Percentiles rank a stretch among this genome's conserved stretches.
Conservation (phyloP, 1,140 invertebrate species). For the Atta colombica region DNA sequence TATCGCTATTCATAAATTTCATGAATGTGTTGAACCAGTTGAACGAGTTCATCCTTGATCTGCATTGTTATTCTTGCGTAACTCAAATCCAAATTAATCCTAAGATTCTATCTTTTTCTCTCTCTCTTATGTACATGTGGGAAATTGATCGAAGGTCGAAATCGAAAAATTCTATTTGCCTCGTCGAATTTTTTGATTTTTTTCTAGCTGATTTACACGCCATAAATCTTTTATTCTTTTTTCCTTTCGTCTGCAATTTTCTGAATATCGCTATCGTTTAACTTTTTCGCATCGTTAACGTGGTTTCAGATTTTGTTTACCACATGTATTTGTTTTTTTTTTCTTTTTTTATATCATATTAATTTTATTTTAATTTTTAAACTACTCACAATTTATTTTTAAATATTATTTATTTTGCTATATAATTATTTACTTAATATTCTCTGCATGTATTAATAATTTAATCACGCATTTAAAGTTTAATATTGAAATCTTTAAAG, state of each 20-base stretch:
- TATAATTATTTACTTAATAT: background rate
- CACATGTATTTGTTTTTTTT: background rate
- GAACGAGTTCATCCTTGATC: constrained; percentile 72
- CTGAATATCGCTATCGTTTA: background rate
- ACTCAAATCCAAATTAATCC: constrained; percentile 65
- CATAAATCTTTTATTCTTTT: background rate
- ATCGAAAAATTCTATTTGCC: constrained; percentile 37
- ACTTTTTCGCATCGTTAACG: background rate
- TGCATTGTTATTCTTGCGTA: constrained; percentile 69
- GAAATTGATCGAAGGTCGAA: constrained; percentile 46
- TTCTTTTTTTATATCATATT: no score
- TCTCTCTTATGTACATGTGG: constrained; percentile 17
- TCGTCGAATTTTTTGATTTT: background rate
- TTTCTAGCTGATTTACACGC: background rate
- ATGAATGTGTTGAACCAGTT: constrained; percentile 67
- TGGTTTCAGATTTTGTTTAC: background rate
- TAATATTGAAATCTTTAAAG: background rate
- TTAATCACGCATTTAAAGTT: background rate
- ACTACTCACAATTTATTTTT: background rate
- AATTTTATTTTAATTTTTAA: constrained; percentile 13
- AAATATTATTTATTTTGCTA: background rate
- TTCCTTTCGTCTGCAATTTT: background rate
- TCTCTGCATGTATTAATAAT: background rate
- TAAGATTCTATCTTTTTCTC: no score
- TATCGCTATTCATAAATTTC: constrained; percentile 34